A percentile compares a stretch with the other conserved stretches of the same genome.
Evolutionary conservation across 2,113 vertebrate species (phyloP).

Genomic region (Balaeniceps rex): DNA sequence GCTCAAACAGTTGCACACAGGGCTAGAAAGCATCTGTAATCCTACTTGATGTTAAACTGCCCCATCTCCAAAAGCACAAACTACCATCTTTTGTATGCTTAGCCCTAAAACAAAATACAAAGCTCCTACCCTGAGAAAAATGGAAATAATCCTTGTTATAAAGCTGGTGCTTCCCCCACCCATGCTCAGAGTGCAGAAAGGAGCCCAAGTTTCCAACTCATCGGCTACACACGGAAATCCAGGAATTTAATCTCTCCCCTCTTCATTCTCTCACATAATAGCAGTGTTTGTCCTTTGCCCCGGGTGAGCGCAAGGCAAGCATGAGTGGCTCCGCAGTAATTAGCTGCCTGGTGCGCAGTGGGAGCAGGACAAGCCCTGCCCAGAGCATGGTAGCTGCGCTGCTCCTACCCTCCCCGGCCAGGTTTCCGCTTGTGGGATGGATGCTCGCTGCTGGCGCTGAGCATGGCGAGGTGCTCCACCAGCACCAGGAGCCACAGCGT

Average conservation of each 20-base stretch:
- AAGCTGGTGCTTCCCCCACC: not conserved
- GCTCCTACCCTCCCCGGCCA: not conserved
- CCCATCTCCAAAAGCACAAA: not conserved
- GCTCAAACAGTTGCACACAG: not conserved
- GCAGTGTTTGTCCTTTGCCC: slow-evolving; percentile 17
- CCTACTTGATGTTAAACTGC: not conserved
- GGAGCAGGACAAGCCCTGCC: not conserved
- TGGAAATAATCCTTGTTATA: not conserved
- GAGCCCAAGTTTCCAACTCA: slow-evolving; percentile 5
- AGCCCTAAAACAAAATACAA: not conserved
- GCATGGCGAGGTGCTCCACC: not conserved
- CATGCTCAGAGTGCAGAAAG: not conserved
- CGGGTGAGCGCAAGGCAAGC: not conserved
- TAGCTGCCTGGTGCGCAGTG: not conserved
- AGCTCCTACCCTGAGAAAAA: not conserved
- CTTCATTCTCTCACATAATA: slow-evolving; percentile 30
- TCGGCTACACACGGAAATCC: not conserved
- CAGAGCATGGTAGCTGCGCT: not conserved
- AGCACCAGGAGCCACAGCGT: accelerated
- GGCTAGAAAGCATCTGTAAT: not conserved
- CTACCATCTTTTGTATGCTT: not conserved
- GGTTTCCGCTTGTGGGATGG: accelerated
- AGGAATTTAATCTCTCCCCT: slow-evolving; percentile 34
- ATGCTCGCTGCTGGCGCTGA: not conserved
- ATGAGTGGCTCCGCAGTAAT: not conserved